These are phyloP conservation scores for Macrotus californicus DNA, from an alignment of 2,113 vertebrate genomes.

Conservation along the genomic window DNA sequence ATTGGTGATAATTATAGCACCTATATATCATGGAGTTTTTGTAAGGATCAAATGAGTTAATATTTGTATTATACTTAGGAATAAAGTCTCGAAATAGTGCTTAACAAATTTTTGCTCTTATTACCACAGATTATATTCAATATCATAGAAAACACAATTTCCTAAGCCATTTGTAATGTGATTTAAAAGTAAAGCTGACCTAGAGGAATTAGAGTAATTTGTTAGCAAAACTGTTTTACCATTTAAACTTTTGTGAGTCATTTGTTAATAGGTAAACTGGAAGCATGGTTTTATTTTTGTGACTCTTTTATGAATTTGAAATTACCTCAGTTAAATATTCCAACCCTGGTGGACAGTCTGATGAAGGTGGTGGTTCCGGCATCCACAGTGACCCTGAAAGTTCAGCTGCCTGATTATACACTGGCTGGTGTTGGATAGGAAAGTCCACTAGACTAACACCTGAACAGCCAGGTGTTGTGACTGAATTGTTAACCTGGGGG, in stretches of 20 bases:
- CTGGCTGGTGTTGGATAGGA: conserved; percentile 61
- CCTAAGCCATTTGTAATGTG: not conserved
- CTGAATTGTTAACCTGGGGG: not conserved
- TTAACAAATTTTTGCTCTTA: not conserved
- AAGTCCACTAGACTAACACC: not conserved
- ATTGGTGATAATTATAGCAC: not conserved
- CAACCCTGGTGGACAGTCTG: conserved; percentile 79
- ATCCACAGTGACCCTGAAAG: conserved; percentile 59
- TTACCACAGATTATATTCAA: not conserved
- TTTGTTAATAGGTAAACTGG: not conserved
- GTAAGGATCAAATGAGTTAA: not conserved
- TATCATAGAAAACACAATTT: conserved; percentile 1
- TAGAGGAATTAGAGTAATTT: not conserved
- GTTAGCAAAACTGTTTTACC: not conserved
- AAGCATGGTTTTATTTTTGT: not conserved
- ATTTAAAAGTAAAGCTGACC: not conserved
- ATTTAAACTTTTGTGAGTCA: not conserved
- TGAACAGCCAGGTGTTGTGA: not conserved
- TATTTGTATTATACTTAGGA: not conserved
- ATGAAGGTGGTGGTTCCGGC: conserved; percentile 59
- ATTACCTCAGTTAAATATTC: conserved; percentile 82
- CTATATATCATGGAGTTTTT: not conserved
- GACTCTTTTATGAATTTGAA: not conserved
- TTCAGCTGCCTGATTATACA: not conserved
- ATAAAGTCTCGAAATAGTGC: not conserved